phyloP scores from a whole-genome alignment of 2,888 invertebrate genomes.

The Lasioglossum figueresi region DNA sequence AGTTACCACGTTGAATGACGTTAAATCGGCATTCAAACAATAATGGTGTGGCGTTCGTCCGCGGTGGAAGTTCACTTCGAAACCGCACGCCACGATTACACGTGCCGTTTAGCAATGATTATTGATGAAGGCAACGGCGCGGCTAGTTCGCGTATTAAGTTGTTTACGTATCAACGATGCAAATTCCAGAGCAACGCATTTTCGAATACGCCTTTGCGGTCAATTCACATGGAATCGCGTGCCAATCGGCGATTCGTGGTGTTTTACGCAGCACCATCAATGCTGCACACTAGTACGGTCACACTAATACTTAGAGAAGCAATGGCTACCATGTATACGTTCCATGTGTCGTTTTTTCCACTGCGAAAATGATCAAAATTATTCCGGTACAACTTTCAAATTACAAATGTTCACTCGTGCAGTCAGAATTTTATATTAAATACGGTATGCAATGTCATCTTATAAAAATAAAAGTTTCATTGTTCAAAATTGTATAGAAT shows the following conservation, averaged over 20 bases:
- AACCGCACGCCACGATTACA: not conserved
- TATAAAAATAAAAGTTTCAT: no score
- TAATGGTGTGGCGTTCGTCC: not conserved
- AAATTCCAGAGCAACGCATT: not conserved
- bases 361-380: no score
- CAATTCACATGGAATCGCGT: constrained; percentile 50
- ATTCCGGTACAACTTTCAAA: no score
- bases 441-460: no score
- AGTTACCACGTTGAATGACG: not conserved
- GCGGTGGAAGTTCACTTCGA: not conserved
- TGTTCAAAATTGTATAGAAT: no score
- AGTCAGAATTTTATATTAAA: no score
- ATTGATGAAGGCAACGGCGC: constrained; percentile 4
- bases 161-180: constrained; percentile 14
- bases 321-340: not conserved
- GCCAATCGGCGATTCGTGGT: constrained; percentile 56
- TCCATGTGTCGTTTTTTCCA: no score
- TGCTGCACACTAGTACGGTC: not conserved
- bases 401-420: no score
- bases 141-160: constrained; percentile 17
- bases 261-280: constrained; percentile 4
- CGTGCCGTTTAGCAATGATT: constrained; percentile 16
- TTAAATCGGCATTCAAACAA: not conserved
- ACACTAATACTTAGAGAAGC: constrained; percentile 15
- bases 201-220: not conserved